These are phyloP conservation scores for Metallyticus violacea DNA, from an alignment of 2,888 invertebrate genomes.

Conservation along the genomic window DNA sequence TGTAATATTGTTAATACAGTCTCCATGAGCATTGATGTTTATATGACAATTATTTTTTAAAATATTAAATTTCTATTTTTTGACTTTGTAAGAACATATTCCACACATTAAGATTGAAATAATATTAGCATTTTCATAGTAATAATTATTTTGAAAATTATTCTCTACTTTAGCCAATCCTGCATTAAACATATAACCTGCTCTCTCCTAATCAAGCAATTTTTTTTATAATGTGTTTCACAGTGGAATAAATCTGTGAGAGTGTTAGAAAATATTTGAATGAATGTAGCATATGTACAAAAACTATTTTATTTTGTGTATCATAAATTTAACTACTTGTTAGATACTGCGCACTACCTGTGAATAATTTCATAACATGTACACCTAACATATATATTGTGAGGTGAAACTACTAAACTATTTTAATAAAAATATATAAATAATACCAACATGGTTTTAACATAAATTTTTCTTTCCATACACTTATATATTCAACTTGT, in stretches of 20 bases:
- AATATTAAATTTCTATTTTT: too few relatives aligned
- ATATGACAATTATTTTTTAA: too few relatives aligned
- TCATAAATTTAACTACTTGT: not conserved
- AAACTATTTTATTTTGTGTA: not conserved
- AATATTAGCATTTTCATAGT: too few relatives aligned
- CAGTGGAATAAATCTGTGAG: not conserved
- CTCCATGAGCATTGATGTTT: too few relatives aligned
- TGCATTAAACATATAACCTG: not conserved
- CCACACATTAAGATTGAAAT: too few relatives aligned
- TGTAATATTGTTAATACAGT: too few relatives aligned
- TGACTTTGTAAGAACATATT: too few relatives aligned
- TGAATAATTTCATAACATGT: not conserved
- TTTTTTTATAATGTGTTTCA: not conserved
- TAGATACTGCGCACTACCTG: not conserved
- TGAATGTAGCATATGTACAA: not conserved
- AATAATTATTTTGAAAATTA: too few relatives aligned
- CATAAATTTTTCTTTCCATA: too few relatives aligned
- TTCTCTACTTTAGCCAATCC: too few relatives aligned
- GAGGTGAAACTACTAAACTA: not conserved
- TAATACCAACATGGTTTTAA: not conserved
- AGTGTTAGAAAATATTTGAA: not conserved
- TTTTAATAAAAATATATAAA: not conserved
- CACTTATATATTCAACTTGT: too few relatives aligned
- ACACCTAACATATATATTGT: not conserved
- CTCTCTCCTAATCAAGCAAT: not conserved